Percentiles rank a stretch among this genome's conserved stretches.
Evolutionary conservation across 1,140 invertebrate genomes (phyloP).

Genomic region (Anastatus disparis): DNA sequence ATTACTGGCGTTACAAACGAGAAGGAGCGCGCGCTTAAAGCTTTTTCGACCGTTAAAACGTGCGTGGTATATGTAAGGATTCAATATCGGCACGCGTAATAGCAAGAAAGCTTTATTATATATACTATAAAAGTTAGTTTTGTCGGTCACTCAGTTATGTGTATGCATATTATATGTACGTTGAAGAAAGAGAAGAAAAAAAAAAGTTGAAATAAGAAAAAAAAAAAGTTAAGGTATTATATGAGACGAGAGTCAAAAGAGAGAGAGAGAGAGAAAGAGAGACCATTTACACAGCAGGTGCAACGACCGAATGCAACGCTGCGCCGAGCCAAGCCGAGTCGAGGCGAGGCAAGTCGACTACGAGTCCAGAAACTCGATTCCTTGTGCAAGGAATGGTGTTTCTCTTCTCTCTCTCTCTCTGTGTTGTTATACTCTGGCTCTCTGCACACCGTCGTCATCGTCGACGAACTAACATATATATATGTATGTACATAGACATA

Average conservation of each 20-base stretch:
- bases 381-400: conserved; percentile 9
- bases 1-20: no score
- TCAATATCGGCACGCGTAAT: neutral
- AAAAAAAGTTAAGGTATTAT: no score
- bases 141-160: conserved; percentile 24
- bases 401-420: no score
- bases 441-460: no score
- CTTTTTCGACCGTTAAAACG: neutral
- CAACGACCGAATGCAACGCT: conserved; percentile 32
- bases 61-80: neutral
- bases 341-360: conserved; percentile 2
- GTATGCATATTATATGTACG: no score
- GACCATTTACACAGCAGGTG: conserved; percentile 27
- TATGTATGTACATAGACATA: neutral
- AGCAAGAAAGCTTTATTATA: conserved; percentile 4
- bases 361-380: conserved; percentile 32
- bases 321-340: neutral
- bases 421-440: no score
- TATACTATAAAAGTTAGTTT: no score
- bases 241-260: conserved; percentile 13
- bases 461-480: neutral
- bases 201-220: no score
- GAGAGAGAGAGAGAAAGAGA: neutral
- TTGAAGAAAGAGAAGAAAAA: no score
- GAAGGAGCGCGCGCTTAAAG: no score